Base-by-base conservation (phyloP, 92 coral and sea anemone genomes). In the Actinostola sp. region DNA sequence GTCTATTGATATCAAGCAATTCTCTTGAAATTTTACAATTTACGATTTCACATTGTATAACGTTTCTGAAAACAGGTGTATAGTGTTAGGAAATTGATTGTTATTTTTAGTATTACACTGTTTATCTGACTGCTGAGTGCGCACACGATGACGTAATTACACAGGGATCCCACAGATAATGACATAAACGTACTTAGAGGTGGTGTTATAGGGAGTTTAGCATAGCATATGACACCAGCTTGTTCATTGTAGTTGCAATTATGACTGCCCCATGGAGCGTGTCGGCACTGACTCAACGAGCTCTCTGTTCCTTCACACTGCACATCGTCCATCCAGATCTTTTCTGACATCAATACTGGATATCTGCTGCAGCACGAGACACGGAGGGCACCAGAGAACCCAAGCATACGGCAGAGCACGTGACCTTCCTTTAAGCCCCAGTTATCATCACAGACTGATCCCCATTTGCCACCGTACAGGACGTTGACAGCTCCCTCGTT, bases 291-390 rank as follows among this genome's bases (percentile, higher is more conserved):
- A 23, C 67, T 36, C 29, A 83, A 11, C 25, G 75, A 28, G 12
- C 35, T 53, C 58, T 83, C 88, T 15, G 46, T 76, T 42, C 83
- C 88, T n/a, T 29, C 10, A 27, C 85, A 80, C 1, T 63, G 21
- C 19, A 80, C 78, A 32, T 70, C 69, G 23, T 67, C 75, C 78
- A 79, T 32, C 78, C 71, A 70, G 5, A 60, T 69, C 5, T 58
- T 19, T 28, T 42, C 72, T 6, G 76, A 42, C 8, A 39, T 28
- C 12, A 20, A 51, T 0, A 0, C 66, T 24, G 55, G 54, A 52
- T 21, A 76, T 38, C 24, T 17, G 13, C 66, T 60, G 21, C 50
- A 66, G n/a, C 62, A 66, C 24, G 43, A n/a, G 11, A 51, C 46
- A 0, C 24, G 1, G 2, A 32, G 7, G 16, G 67, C 82, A 23